These are phyloP conservation scores for Nannoperca australis DNA, from an alignment of 2,797 vertebrate genomes.

Conservation along the genomic window DNA sequence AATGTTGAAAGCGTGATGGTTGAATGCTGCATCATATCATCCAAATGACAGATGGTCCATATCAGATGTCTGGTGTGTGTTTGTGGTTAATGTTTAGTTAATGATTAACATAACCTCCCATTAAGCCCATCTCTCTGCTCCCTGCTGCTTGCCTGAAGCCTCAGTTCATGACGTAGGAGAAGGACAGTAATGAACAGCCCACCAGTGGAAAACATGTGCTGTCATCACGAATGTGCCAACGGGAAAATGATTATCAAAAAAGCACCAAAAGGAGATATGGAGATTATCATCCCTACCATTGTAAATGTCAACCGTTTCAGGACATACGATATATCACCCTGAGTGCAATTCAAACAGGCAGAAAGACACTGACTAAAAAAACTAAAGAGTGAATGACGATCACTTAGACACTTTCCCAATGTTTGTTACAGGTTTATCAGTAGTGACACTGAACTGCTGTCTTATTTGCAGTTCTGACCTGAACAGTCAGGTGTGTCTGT, in stretches of 20 bases:
- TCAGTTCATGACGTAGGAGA: slow-evolving; percentile 64
- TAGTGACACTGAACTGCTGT: background rate
- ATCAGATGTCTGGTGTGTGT: slow-evolving; percentile 66
- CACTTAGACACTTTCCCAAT: background rate
- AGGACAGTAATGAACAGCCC: slow-evolving; percentile 68
- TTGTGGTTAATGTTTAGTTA: slow-evolving; percentile 79
- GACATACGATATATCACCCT: background rate
- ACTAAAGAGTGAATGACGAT: background rate
- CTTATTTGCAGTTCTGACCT: background rate
- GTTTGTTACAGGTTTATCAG: slow-evolving; percentile 16
- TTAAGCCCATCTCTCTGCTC: slow-evolving; percentile 70
- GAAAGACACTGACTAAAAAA: background rate
- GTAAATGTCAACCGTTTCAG: slow-evolving; percentile 60
- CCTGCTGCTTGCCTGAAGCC: slow-evolving; percentile 54
- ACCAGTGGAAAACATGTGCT: slow-evolving; percentile 62
- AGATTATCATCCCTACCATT: slow-evolving; percentile 29
- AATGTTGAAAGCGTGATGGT: slow-evolving; percentile 1
- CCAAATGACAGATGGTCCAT: slow-evolving; percentile 76
- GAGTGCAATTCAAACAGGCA: slow-evolving; percentile 1
- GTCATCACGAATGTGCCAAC: slow-evolving; percentile 65
- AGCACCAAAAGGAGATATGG: slow-evolving; percentile 17
- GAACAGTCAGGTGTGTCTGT: slow-evolving; percentile 9
- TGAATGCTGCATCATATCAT: slow-evolving; percentile 51
- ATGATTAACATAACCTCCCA: slow-evolving; percentile 76
- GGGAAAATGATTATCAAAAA: slow-evolving; percentile 57